Percentiles rank a stretch among this genome's conserved stretches.
These are phyloP conservation scores for Serranus cabrilla DNA, from an alignment of 2,797 vertebrate genomes.

Conservation along the genomic window DNA sequence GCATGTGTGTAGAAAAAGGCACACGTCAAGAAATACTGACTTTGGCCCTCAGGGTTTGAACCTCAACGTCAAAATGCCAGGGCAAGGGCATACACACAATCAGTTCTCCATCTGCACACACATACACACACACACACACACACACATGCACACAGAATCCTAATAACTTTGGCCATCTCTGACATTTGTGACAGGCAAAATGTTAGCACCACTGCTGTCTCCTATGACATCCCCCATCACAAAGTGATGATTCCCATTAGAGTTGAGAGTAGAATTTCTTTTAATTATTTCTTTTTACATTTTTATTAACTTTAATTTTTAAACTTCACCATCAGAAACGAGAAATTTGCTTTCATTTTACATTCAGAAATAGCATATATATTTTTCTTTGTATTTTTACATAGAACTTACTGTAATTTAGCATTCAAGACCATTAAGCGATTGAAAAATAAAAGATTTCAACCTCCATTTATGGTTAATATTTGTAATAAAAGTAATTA, in stretches of 20 bases:
- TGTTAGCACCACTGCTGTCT: not conserved
- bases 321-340: too few species aligned
- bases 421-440: too few species aligned
- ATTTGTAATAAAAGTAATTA: too few species aligned
- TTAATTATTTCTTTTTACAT: too few species aligned
- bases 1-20: conserved; percentile 16
- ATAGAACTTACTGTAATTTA: too few species aligned
- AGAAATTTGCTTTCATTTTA: too few species aligned
- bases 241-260: not conserved
- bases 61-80: conserved; percentile 42
- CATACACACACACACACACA: conserved; percentile 15
- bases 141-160: not conserved
- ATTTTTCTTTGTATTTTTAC: too few species aligned
- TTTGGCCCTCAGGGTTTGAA: conserved; percentile 26
- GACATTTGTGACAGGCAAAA: conserved; percentile 20
- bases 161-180: not conserved
- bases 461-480: too few species aligned
- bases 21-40: conserved; percentile 41
- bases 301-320: too few species aligned
- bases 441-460: too few species aligned
- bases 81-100: conserved; percentile 18
- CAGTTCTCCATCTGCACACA: not conserved
- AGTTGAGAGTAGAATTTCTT: not conserved
- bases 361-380: too few species aligned
- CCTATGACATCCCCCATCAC: not conserved